Evolutionary conservation across 2,888 invertebrate genomes (phyloP).

Genomic region (Dolichopus griseipennis): DNA sequence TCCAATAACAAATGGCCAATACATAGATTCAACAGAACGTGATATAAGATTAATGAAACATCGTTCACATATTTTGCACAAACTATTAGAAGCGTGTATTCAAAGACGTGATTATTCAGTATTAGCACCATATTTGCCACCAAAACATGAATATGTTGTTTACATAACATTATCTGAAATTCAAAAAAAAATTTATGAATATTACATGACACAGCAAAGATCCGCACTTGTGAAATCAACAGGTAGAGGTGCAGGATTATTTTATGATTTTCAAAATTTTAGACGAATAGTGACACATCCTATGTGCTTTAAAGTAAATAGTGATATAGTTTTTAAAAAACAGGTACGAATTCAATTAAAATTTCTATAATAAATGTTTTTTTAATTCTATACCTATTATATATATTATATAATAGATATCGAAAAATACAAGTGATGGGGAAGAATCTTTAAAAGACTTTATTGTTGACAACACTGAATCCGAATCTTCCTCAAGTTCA

Average conservation of each 20-base stretch:
- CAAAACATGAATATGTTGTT: conserved; percentile 93
- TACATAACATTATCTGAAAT: conserved; percentile 72
- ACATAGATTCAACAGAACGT: conserved; percentile 80
- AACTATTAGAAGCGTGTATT: conserved; percentile 87
- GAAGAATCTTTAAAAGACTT: conserved; percentile 69
- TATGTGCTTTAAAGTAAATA: conserved; percentile 59
- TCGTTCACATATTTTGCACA: conserved; percentile 88
- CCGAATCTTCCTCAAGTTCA: conserved; percentile 41
- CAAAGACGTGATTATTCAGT: conserved; percentile 88
- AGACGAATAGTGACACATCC: conserved; percentile 82
- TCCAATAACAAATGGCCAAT: conserved; percentile 94
- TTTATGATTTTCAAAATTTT: conserved; percentile 63
- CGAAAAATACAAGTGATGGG: conserved; percentile 49
- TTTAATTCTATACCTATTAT: too few species aligned
- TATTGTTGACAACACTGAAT: conserved; percentile 50
- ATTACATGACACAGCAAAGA: conserved; percentile 40
- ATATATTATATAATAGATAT: conserved; percentile 37
- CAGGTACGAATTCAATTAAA: conserved; percentile 37
- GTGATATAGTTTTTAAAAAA: conserved; percentile 46
- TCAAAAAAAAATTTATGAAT: conserved; percentile 71
- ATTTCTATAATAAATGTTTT: not conserved
- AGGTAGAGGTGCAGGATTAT: conserved; percentile 50
- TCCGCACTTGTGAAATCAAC: conserved; percentile 23
- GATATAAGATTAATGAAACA: conserved; percentile 93
- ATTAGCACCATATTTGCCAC: conserved; percentile 86